phyloP scores from a whole-genome alignment of 1,140 invertebrate species.

The Limonius californicus region DNA sequence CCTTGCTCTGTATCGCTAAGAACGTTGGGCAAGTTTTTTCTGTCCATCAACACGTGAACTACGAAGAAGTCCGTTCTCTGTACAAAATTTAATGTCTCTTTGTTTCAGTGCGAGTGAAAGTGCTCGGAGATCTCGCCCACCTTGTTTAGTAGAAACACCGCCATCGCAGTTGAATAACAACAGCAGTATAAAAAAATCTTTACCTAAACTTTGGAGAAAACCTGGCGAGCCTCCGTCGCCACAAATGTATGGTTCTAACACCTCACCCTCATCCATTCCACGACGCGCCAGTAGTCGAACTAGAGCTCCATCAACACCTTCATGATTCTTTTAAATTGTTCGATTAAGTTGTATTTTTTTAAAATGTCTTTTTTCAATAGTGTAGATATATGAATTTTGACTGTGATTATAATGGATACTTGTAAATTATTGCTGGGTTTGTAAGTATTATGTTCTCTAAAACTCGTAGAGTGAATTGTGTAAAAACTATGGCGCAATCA shows the following conservation, averaged over 20 bases:
- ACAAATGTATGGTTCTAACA: slow-evolving; percentile 21
- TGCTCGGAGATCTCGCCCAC: slow-evolving; percentile 26
- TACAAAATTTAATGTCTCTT: slow-evolving; percentile 10
- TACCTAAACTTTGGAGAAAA: slow-evolving; percentile 30
- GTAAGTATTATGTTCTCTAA: neutral
- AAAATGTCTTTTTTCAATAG: neutral
- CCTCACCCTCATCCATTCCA: slow-evolving; percentile 17
- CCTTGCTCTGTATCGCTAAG: no score
- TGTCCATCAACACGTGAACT: no score
- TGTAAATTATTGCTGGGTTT: slow-evolving; percentile 8
- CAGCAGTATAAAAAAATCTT: slow-evolving; percentile 15
- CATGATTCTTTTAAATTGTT: slow-evolving; percentile 26
- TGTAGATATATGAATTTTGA: slow-evolving; percentile 19
- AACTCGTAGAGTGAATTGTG: no score
- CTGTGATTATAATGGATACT: slow-evolving; percentile 23
- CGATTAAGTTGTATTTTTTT: slow-evolving; percentile 8
- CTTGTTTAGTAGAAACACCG: slow-evolving; percentile 18
- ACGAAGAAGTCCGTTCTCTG: neutral
- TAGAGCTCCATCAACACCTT: slow-evolving; percentile 25
- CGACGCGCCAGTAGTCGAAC: slow-evolving; percentile 28
- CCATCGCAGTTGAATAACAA: neutral
- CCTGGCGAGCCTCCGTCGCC: slow-evolving; percentile 33
- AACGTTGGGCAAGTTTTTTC: no score
- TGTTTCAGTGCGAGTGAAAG: slow-evolving; percentile 37
- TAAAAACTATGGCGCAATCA: no score